Conservation (phyloP, 35 echinoderm and acorn worm species). For the Stichopus chloronotus region DNA sequence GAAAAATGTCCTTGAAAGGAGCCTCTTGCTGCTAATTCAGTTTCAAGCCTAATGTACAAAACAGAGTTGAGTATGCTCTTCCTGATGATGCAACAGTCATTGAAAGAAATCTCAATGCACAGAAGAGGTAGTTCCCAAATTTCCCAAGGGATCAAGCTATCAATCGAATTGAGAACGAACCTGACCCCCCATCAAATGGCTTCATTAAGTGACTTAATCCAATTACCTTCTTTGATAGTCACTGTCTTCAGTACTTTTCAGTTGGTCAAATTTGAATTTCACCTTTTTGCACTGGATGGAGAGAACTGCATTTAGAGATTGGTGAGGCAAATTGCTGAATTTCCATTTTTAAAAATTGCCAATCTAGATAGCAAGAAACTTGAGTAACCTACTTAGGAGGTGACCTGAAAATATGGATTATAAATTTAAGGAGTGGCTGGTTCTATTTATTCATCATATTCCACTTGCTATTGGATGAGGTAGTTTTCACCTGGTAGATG, state of each 20-base stretch:
- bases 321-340: not conserved
- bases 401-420: too few species aligned
- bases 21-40: not conserved
- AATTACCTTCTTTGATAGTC: slow-evolving; percentile 24
- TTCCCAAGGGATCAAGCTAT: slow-evolving; percentile 36
- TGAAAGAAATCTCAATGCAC: slow-evolving; percentile 15
- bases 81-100: not conserved
- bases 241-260: slow-evolving; percentile 30
- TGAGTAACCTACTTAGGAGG: too few species aligned
- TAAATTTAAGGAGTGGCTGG: too few species aligned
- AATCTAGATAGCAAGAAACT: not conserved
- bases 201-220: slow-evolving; percentile 44
- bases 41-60: slow-evolving; percentile 10
- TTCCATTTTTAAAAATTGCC: not conserved
- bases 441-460: too few species aligned
- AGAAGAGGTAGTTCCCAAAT: slow-evolving; percentile 4
- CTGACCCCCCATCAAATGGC: slow-evolving; percentile 29
- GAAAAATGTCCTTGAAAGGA: not conserved
- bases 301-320: not conserved
- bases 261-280: slow-evolving; percentile 48
- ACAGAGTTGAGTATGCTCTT: not conserved
- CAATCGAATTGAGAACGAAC: not conserved
- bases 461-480: too few species aligned
- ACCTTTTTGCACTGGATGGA: not conserved
- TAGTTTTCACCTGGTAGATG: too few species aligned